Conservation (phyloP, 1,140 invertebrate species). For the Pteromalus puparum region DNA sequence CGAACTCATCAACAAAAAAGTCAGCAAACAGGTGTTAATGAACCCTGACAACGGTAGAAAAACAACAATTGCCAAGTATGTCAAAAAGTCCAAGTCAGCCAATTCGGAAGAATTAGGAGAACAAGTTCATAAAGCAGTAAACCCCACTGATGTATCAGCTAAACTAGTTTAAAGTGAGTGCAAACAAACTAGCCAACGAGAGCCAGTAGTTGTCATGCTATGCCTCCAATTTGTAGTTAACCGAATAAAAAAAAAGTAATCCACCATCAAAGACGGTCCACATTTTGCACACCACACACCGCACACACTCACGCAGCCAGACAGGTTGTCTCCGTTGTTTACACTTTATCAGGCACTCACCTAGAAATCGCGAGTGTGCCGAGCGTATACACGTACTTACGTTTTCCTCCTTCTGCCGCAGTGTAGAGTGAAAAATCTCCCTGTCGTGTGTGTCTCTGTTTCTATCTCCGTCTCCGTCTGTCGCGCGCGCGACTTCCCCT, state of each 20-base stretch:
- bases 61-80: neutral
- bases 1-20: neutral
- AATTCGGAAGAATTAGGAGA: neutral
- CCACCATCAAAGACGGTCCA: no score
- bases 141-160: neutral
- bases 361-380: neutral
- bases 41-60: neutral
- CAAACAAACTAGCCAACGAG: neutral
- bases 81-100: neutral
- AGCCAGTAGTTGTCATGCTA: neutral
- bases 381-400: neutral
- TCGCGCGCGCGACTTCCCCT: neutral
- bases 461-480: neutral
- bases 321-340: neutral
- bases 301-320: no score
- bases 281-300: neutral
- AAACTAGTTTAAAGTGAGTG: neutral
- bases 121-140: neutral
- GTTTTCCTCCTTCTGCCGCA: neutral
- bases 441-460: no score
- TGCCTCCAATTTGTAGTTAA: neutral
- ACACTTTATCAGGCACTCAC: neutral
- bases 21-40: neutral
- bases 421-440: no score
- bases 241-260: neutral